These are phyloP conservation scores for cattle (Bos taurus) DNA, from an alignment of 2,113 vertebrate genomes.

Conservation along the genomic window ARS-UCD2.0 NC_037337.1:58129501-58130000, in stretches of 20 bases:
- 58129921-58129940: too few relatives aligned
- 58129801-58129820: not conserved
- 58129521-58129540: constrained; percentile 93
- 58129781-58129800: too few relatives aligned
- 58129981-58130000: too few relatives aligned
- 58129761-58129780: not conserved
- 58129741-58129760: not conserved
- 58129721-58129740: not conserved
- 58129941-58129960: too few relatives aligned
- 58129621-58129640: not conserved
- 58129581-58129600: constrained; percentile 92
- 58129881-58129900: not conserved
- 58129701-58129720: not conserved
- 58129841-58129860: not conserved
- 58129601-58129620: constrained; percentile 95
- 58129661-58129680: not conserved
- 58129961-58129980: too few relatives aligned
- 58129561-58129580: constrained; percentile 95
- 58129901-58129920: too few relatives aligned
- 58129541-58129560: constrained; percentile 92
- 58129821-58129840: not conserved
- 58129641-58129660: not conserved
- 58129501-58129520: constrained; percentile 95
- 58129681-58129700: not conserved
- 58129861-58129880: not conserved